phyloP scores from a whole-genome alignment of 2,797 vertebrate genomes.

The Kryptopterus vitreolus region DNA sequence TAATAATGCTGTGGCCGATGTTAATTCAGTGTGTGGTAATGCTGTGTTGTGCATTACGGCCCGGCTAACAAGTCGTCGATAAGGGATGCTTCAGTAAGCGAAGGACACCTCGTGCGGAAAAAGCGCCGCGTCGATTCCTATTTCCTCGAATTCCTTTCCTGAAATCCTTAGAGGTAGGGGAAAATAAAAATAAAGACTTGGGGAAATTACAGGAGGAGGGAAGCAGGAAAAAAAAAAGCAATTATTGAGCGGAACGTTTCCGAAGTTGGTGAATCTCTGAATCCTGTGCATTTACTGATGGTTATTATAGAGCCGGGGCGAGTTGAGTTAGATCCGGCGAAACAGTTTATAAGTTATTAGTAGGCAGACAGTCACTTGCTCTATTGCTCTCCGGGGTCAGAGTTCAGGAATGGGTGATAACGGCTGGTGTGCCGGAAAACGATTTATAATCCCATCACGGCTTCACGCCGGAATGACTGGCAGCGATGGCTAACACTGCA shows the following conservation, averaged over 20 bases:
- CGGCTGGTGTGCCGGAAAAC: not conserved
- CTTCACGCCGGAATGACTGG: not conserved
- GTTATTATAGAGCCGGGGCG: not conserved
- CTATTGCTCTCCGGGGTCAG: not conserved
- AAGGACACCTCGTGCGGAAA: not conserved
- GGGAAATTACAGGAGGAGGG: not conserved
- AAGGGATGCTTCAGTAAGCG: not conserved
- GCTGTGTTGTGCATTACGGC: not conserved
- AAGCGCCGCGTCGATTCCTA: not conserved
- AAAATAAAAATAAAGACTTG: not conserved
- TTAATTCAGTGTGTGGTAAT: not conserved
- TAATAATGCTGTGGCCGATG: not conserved
- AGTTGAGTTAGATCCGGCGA: not conserved
- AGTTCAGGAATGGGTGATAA: not conserved
- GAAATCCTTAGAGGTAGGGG: not conserved
- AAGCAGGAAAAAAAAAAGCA: not conserved
- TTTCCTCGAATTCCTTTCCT: not conserved
- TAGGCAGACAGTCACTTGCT: not conserved
- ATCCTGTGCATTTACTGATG: not conserved
- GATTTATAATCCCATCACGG: slow-evolving; percentile 9
- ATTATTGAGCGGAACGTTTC: not conserved
- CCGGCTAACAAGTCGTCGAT: not conserved
- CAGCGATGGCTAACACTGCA: not conserved
- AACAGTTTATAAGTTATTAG: not conserved
- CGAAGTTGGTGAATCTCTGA: not conserved